These are phyloP conservation scores for Halictus quadricinctus DNA, from an alignment of 2,888 invertebrate genomes.

Conservation along the genomic window DNA sequence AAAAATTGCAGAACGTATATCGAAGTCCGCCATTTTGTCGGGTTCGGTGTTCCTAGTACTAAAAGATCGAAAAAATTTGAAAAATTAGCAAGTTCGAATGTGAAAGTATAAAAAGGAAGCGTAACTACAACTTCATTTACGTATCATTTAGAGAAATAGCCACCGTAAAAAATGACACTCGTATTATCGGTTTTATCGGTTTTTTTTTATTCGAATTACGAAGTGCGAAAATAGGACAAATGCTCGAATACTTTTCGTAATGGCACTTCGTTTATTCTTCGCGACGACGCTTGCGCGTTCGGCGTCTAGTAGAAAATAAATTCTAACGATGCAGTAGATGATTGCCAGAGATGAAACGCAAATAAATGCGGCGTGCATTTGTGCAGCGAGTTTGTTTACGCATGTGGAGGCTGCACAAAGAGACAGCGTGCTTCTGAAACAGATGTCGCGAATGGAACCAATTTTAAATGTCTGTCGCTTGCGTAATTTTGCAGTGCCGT, in stretches of 20 bases:
- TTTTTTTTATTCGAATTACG: not conserved
- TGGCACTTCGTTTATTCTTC: not conserved
- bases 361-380: conserved; percentile 40
- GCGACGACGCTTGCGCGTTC: not conserved
- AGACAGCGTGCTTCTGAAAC: conserved; percentile 43
- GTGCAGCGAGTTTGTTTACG: conserved; percentile 37
- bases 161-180: not conserved
- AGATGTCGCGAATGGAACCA: conserved; percentile 61
- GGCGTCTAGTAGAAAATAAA: conserved; percentile 29
- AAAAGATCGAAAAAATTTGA: not conserved
- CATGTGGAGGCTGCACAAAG: conserved; percentile 35
- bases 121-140: not conserved
- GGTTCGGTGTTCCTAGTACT: not conserved
- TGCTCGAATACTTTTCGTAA: not conserved
- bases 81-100: not conserved
- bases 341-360: conserved; percentile 40
- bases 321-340: not conserved
- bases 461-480: conserved; percentile 50
- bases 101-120: not conserved
- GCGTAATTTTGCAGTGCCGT: conserved; percentile 51
- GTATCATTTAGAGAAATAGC: not conserved
- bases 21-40: too few species aligned
- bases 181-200: not conserved
- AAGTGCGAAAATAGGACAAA: not conserved
- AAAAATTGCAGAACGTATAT: not conserved